A percentile compares a stretch with the other conserved stretches of the same genome.
These are phyloP conservation scores for Electrona antarctica DNA, from an alignment of 2,113 vertebrate species.

Conservation along the genomic window DNA sequence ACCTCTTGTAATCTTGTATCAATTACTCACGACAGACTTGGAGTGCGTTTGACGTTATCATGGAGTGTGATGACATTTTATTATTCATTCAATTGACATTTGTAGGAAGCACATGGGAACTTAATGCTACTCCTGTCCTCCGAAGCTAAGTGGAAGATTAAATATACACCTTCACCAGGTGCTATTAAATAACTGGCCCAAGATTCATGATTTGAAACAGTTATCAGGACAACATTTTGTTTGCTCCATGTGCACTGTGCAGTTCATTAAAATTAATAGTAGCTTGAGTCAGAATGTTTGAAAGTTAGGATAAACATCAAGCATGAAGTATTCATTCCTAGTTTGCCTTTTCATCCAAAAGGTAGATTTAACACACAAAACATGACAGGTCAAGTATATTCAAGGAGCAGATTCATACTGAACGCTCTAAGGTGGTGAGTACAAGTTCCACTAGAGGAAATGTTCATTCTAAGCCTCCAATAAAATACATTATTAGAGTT, in stretches of 20 bases:
- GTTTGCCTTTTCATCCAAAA: not conserved
- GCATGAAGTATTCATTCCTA: not conserved
- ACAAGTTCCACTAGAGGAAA: not conserved
- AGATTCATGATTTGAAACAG: not conserved
- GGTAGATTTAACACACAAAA: slow-evolving; percentile 24
- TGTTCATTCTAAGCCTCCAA: not conserved
- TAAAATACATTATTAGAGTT: not conserved
- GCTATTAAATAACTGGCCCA: not conserved
- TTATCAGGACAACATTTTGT: not conserved
- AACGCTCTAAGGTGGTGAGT: not conserved
- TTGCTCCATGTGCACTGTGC: not conserved
- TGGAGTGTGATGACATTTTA: too few species aligned
- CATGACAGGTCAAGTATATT: slow-evolving; percentile 30
- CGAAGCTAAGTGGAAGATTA: not conserved
- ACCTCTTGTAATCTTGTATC: not conserved
- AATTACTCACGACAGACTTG: not conserved
- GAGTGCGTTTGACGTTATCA: not conserved
- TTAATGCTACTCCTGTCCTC: too few species aligned
- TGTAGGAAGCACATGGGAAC: too few species aligned
- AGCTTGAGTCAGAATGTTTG: slow-evolving; percentile 22
- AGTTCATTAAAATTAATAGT: not conserved
- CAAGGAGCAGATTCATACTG: slow-evolving; percentile 4
- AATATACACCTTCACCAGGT: not conserved
- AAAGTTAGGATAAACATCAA: slow-evolving; percentile 11
- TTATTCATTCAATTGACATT: too few species aligned